Percentiles rank a stretch among this genome's conserved stretches.
Evolutionary conservation across 2,888 invertebrate species (phyloP).

Genomic region (Plebejus melissa): DNA sequence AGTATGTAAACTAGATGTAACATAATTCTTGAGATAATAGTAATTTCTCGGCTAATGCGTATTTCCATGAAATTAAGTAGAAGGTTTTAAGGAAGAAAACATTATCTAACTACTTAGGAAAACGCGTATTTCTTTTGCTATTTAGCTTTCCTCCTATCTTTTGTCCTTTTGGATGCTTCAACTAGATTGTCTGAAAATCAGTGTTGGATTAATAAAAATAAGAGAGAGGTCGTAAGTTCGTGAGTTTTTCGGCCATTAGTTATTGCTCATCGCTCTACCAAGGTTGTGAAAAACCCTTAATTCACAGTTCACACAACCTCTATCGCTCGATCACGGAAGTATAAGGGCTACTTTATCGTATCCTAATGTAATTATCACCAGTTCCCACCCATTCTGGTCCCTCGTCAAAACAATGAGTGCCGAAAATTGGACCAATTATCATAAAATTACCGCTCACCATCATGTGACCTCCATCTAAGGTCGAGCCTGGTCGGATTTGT

Average conservation of each 20-base stretch:
- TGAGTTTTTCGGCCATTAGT: neutral
- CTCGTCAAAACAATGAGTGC: slow-evolving; percentile 24
- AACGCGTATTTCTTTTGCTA: too few species aligned
- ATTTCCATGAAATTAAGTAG: too few species aligned
- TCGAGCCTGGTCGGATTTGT: slow-evolving; percentile 1
- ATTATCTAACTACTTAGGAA: too few species aligned
- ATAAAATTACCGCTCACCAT: slow-evolving; percentile 21
- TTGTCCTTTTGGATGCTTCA: too few species aligned
- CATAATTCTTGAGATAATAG: neutral
- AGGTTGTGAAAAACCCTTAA: slow-evolving; percentile 6
- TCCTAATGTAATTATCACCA: slow-evolving; percentile 21
- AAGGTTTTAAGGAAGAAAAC: too few species aligned
- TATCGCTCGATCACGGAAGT: slow-evolving; percentile 21
- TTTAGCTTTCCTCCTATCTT: too few species aligned
- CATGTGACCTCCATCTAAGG: slow-evolving; percentile 21
- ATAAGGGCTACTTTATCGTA: slow-evolving; percentile 15
- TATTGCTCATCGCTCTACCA: neutral
- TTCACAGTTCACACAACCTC: neutral
- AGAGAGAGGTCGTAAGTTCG: too few species aligned
- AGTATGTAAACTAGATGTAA: neutral
- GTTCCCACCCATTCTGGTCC: slow-evolving; percentile 19
- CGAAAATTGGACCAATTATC: slow-evolving; percentile 26
- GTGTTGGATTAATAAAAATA: neutral
- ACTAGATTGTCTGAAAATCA: too few species aligned
- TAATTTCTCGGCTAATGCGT: too few species aligned